Evolutionary conservation across 2,113 vertebrate genomes (phyloP), one percentile per base, ranked within the genome.

Genomic region (Tapirus terrestris): DNA sequence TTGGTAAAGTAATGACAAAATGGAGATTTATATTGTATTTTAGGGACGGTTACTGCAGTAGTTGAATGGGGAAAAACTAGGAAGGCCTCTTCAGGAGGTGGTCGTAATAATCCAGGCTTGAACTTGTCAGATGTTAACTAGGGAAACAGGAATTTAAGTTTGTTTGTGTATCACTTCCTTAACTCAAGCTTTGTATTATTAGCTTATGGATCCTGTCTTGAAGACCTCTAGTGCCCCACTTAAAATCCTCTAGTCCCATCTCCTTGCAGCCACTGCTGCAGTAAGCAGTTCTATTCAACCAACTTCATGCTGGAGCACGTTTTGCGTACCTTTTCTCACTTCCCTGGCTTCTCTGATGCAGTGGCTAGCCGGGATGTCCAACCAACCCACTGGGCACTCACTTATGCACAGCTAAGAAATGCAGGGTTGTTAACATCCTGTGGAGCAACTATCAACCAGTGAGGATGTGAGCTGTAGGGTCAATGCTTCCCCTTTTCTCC

Each of bases 371-470:
- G 13, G 29, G 36, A 25, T 36, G 3, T 27, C 81, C 43, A 56
- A 20, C 36, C 11, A 72, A 31, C 31, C 56, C 65, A 27, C 23
- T 13, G 23, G 18, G 21, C 25, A 25, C 80, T 58, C 51, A 25
- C 80, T 58, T 43, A 36, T 5, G 72, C 0, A 25, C 23, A 53
- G 8, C 61, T 60, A 29, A 86, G 61, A 45, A 65, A 88, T 18
- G 21, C 21, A 25, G 25, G 5, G 2, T n/a, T 75, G 4, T 65
- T 16, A 18, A 63, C 25, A 56, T 45, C 29, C 51, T 25, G 1
- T 23, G 58, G 33, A 72, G 1, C 12, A 56, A 65, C 12, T 25
- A 6, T 36, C 0, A 0, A 27, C 29, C 25, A 20, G 29, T 25
- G 77, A 16, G 18, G n/a, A 43, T 11, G 13, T 12, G 18, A n/a